phyloP scores from a whole-genome alignment of 2,113 vertebrate genomes.

The Bubo scandiacus region DNA sequence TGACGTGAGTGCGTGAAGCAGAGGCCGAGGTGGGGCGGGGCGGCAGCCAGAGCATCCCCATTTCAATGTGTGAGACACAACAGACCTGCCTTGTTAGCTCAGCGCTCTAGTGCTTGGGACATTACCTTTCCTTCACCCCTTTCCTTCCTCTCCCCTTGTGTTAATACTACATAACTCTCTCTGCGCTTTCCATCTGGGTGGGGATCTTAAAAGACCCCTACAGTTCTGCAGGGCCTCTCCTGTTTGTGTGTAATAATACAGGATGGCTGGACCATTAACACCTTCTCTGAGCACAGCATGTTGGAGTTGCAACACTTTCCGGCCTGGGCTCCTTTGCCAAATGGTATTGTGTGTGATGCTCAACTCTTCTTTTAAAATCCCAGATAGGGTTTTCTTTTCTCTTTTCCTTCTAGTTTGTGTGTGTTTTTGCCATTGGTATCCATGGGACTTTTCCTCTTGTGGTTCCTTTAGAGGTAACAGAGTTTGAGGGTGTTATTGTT shows the following conservation, averaged over 20 bases:
- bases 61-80: slow-evolving; percentile 2
- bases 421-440: slow-evolving; percentile 36
- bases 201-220: slow-evolving; percentile 42
- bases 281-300: slow-evolving; percentile 52
- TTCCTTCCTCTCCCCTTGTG: slow-evolving; percentile 21
- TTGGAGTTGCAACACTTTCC: slow-evolving; percentile 35
- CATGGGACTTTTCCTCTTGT: slow-evolving; percentile 4
- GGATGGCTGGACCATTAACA: slow-evolving; percentile 57
- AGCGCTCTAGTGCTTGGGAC: neutral
- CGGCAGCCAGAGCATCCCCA: neutral
- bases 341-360: slow-evolving; percentile 11
- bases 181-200: slow-evolving; percentile 40
- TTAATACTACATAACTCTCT: slow-evolving; percentile 35
- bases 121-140: slow-evolving; percentile 5
- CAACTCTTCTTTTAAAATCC: slow-evolving; percentile 45
- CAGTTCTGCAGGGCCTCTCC: slow-evolving; percentile 30
- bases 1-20: neutral
- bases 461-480: neutral
- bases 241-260: slow-evolving; percentile 46
- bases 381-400: slow-evolving; percentile 46
- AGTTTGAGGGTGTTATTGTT: neutral
- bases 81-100: neutral
- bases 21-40: rapidly evolving
- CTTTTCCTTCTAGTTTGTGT: neutral
- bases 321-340: slow-evolving; percentile 29